Conservation (phyloP, 2,113 vertebrate genomes). For the Cryptomyrus ogoouensis region DNA sequence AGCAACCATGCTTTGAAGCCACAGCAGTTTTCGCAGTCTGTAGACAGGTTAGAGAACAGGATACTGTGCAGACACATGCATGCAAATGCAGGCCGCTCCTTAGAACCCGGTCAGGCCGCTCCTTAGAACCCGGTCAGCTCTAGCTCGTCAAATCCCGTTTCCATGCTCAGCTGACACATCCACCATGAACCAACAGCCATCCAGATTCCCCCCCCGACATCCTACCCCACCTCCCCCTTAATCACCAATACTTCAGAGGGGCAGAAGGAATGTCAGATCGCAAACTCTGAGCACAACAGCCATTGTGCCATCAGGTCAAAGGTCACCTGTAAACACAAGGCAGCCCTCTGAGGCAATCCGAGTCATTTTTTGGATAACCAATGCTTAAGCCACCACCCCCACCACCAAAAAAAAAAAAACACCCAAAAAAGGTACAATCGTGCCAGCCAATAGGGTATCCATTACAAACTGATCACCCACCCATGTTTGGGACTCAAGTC, state of each 20-base stretch:
- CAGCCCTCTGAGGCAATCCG: not conserved
- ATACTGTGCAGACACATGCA: not conserved
- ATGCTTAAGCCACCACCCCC: not conserved
- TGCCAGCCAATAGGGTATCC: not conserved
- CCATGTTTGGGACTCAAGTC: not conserved
- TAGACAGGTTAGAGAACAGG: not conserved
- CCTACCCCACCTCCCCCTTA: not conserved
- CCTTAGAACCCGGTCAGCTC: not conserved
- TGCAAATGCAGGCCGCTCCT: not conserved
- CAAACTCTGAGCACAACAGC: not conserved
- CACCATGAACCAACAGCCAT: not conserved
- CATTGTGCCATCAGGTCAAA: not conserved
- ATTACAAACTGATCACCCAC: not conserved
- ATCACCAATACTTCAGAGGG: not conserved
- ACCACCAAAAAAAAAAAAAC: not conserved
- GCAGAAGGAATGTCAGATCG: not conserved
- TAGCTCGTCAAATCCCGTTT: not conserved
- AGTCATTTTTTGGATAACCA: not conserved
- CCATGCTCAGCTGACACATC: not conserved
- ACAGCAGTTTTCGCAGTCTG: not conserved
- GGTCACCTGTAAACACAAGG: not conserved
- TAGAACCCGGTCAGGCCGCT: not conserved
- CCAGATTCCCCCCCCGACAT: not conserved
- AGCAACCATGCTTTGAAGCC: not conserved
- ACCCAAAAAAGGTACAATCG: not conserved